Conservation (phyloP, 2,888 invertebrate species). For the Odontomyia ornata region DNA sequence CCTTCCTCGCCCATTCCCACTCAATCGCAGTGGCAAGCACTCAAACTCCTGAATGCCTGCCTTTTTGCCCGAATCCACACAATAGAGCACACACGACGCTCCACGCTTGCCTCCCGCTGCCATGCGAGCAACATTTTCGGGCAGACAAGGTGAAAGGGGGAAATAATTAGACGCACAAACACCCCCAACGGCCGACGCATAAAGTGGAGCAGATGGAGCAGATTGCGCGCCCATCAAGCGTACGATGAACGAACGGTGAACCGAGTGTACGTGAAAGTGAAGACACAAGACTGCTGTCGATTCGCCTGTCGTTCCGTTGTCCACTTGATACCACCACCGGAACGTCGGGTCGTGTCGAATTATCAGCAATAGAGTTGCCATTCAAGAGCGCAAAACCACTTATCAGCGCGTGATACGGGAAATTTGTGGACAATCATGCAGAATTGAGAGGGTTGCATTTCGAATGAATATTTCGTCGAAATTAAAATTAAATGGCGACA, state of each 20-base stretch:
- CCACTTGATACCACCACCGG: conserved; percentile 14
- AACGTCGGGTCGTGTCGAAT: conserved; percentile 5
- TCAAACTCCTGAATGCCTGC: background rate
- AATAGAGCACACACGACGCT: background rate
- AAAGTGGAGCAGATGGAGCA: conserved; percentile 31
- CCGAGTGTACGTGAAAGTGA: conserved; percentile 5
- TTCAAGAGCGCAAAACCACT: background rate
- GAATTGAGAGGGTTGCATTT: too few species aligned
- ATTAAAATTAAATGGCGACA: background rate
- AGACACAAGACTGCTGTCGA: conserved; percentile 6
- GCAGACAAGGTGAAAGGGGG: conserved; percentile 17
- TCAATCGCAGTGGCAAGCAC: background rate
- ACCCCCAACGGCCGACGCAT: conserved; percentile 28
- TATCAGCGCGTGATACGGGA: too few species aligned
- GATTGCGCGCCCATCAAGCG: conserved; percentile 36
- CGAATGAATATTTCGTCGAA: too few species aligned
- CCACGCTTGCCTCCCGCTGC: conserved; percentile 20
- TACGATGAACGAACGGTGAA: conserved; percentile 12
- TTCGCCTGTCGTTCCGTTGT: conserved; percentile 18
- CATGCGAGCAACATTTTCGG: conserved; percentile 5
- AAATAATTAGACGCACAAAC: conserved; percentile 41
- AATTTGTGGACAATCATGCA: too few species aligned
- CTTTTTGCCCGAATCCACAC: background rate
- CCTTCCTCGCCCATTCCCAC: background rate
- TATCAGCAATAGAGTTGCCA: conserved; percentile 20